Percentiles rank a stretch among this genome's conserved stretches.
phyloP scores from a whole-genome alignment of 2,113 vertebrate genomes.

The Colinus virginianus region DNA sequence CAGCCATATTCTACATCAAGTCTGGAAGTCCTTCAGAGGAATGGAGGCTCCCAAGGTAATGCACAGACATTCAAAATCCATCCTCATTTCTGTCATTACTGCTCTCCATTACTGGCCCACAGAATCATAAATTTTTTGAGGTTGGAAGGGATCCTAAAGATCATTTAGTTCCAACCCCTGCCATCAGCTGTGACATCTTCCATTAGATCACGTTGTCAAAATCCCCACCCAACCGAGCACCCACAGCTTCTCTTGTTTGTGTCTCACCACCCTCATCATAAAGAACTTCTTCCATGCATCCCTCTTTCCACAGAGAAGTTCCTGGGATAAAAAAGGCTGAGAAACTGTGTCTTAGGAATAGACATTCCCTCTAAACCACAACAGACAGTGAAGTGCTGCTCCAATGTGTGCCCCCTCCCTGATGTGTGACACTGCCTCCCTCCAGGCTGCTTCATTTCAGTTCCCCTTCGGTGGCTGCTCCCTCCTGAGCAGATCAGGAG shows the following conservation, averaged over 20 bases:
- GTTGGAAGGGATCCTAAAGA: background rate
- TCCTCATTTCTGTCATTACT: background rate
- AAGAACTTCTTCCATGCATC: background rate
- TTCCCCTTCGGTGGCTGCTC: background rate
- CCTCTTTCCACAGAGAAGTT: background rate
- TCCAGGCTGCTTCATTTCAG: background rate
- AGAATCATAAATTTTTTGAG: background rate
- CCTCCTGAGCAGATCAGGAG: no score
- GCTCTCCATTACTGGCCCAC: background rate
- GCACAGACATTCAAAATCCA: background rate
- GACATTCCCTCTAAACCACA: background rate
- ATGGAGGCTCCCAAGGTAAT: background rate
- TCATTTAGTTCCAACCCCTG: background rate
- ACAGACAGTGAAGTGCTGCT: background rate
- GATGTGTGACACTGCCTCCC: background rate
- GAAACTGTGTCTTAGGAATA: background rate
- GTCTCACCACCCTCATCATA: background rate
- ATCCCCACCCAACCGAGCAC: background rate
- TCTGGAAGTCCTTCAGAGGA: background rate
- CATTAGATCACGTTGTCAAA: background rate
- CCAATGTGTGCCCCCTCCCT: background rate
- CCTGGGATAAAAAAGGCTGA: background rate
- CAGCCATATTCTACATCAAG: fast-evolving
- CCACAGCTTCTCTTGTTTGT: background rate
- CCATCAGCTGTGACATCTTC: background rate